These are phyloP conservation scores for Melanitta fusca DNA, from an alignment of 2,797 vertebrate genomes.

Conservation along the genomic window DNA sequence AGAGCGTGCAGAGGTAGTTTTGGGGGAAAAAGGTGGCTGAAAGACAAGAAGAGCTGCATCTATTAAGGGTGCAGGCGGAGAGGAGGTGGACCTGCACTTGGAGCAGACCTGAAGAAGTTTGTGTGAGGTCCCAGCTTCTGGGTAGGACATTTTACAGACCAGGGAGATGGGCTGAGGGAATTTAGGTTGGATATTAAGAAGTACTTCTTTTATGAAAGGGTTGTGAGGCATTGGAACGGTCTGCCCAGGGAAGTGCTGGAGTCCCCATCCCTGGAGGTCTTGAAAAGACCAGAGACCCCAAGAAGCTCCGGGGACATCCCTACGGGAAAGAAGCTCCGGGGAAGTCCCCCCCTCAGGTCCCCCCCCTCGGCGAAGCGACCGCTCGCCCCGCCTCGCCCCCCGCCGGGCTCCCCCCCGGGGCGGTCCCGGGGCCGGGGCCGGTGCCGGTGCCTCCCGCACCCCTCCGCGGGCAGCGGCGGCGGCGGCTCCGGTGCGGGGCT, in stretches of 20 bases:
- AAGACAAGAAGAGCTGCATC: background rate
- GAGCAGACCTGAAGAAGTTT: background rate
- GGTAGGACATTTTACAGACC: too few relatives aligned
- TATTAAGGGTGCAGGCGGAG: background rate
- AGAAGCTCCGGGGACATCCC: too few relatives aligned
- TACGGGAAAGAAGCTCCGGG: too few relatives aligned
- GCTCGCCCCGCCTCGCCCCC: background rate
- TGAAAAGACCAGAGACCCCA: too few relatives aligned
- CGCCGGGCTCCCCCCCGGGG: background rate
- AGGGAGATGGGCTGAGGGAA: background rate
- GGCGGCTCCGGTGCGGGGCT: background rate
- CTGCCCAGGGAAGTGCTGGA: too few relatives aligned
- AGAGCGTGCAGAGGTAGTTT: accelerated
- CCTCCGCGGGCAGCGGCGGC: background rate
- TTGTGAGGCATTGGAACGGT: too few relatives aligned
- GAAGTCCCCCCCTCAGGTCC: background rate
- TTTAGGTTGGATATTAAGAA: too few relatives aligned
- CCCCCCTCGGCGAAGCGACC: background rate
- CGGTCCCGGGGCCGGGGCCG: background rate
- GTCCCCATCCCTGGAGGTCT: too few relatives aligned
- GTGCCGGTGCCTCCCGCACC: background rate
- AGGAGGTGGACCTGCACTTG: accelerated
- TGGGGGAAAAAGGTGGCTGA: background rate
- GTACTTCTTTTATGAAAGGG: too few relatives aligned
- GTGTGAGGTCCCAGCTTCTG: background rate